Evolutionary conservation across 2,797 vertebrate species (phyloP).

Genomic region (Pseudochirops corinnae): DNA sequence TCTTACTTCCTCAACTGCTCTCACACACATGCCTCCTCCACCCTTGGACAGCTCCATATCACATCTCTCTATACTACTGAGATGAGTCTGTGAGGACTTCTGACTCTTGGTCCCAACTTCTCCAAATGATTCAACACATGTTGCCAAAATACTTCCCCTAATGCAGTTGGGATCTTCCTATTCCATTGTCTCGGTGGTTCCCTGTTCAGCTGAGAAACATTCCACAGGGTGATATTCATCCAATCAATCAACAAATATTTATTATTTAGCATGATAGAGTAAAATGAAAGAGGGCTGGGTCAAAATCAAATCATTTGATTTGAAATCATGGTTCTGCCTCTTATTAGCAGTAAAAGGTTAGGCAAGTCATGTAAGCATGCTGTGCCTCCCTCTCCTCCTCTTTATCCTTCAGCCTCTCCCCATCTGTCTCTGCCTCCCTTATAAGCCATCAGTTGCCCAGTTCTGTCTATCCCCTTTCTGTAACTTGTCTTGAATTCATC

Average conservation of each 20-base stretch:
- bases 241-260: not conserved
- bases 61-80: not conserved
- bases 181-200: not conserved
- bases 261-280: not conserved
- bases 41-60: too few species aligned
- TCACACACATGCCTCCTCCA: not conserved
- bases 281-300: not conserved
- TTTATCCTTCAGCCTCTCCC: not conserved
- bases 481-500: not conserved
- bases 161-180: not conserved
- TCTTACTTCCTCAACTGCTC: not conserved
- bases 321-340: not conserved
- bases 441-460: not conserved
- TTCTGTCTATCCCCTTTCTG: not conserved
- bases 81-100: not conserved
- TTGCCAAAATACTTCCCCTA: not conserved
- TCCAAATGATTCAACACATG: not conserved
- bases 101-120: not conserved
- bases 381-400: not conserved
- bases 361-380: not conserved
- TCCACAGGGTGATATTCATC: not conserved
- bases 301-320: not conserved
- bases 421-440: not conserved
- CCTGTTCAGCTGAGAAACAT: not conserved
- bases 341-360: not conserved